phyloP scores from a whole-genome alignment of 2,888 invertebrate genomes.

The Stenoptilia bipunctidactyla region DNA sequence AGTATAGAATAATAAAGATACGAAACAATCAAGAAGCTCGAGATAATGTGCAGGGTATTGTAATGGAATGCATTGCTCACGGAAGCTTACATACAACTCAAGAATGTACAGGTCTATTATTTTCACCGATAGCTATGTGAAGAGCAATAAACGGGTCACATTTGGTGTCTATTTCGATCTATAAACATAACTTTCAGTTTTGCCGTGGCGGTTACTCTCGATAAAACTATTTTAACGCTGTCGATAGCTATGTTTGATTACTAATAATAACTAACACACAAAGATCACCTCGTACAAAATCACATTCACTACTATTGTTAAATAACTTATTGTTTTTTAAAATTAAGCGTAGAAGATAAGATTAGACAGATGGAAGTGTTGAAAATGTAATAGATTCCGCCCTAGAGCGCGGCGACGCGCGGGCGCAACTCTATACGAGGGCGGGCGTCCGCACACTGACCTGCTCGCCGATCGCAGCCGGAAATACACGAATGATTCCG shows the following conservation, averaged over 20 bases:
- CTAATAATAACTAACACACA: not conserved
- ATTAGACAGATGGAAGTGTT: not conserved
- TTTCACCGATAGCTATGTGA: not conserved
- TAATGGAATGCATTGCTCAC: not conserved
- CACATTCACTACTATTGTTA: too few relatives aligned
- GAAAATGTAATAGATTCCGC: constrained; percentile 21
- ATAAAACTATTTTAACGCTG: not conserved
- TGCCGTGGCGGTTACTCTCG: not conserved
- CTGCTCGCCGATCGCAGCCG: constrained; percentile 25
- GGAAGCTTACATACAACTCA: not conserved
- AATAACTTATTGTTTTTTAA: too few relatives aligned
- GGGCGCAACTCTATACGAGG: constrained; percentile 41
- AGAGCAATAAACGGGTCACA: constrained; percentile 1
- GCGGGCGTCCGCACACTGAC: constrained; percentile 52
- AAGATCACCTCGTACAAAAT: too few relatives aligned
- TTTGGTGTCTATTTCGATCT: constrained; percentile 1
- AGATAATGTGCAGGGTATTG: too few relatives aligned
- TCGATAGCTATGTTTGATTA: not conserved
- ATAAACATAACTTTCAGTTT: not conserved
- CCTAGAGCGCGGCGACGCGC: constrained; percentile 48
- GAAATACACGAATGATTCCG: constrained; percentile 43
- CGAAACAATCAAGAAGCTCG: too few relatives aligned
- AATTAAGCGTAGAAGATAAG: too few relatives aligned
- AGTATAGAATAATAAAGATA: constrained; percentile 8
- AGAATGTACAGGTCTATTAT: not conserved